A percentile compares a stretch with the other conserved stretches of the same genome.
Evolutionary conservation across 1,140 invertebrate genomes (phyloP).

Genomic region (Trichonephila inaurata): DNA sequence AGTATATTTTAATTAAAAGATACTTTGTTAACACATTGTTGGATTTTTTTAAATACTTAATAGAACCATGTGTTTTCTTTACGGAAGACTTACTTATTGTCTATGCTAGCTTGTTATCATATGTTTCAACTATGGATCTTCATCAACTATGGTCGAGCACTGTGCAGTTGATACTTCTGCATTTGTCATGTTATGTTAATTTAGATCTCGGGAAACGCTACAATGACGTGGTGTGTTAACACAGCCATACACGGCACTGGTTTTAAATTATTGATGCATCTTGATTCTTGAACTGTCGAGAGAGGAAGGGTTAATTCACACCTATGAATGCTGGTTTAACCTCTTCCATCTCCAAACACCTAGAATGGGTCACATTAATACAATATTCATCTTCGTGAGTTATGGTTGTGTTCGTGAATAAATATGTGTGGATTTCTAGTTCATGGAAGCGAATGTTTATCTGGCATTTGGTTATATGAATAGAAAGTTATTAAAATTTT

Average conservation of each 20-base stretch:
- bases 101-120: background rate
- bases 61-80: background rate
- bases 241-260: background rate
- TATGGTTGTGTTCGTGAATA: background rate
- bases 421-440: background rate
- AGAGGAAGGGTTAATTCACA: conserved; percentile 18
- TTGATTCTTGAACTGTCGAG: background rate
- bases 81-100: background rate
- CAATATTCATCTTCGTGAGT: background rate
- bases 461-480: background rate
- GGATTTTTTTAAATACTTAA: background rate
- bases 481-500: background rate
- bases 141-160: background rate
- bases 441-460: background rate
- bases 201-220: conserved; percentile 1
- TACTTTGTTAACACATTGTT: background rate
- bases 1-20: background rate
- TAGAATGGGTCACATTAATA: background rate
- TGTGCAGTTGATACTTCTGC: background rate
- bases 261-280: conserved; percentile 33
- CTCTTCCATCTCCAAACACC: background rate
- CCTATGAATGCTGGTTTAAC: background rate
- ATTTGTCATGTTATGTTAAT: conserved; percentile 59
- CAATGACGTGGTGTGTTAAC: conserved; percentile 23
- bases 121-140: background rate